A percentile compares a stretch with the other conserved stretches of the same genome.
Conservation (phyloP, 2,888 invertebrate genomes). For the Nipponacmea schrenckii region DNA sequence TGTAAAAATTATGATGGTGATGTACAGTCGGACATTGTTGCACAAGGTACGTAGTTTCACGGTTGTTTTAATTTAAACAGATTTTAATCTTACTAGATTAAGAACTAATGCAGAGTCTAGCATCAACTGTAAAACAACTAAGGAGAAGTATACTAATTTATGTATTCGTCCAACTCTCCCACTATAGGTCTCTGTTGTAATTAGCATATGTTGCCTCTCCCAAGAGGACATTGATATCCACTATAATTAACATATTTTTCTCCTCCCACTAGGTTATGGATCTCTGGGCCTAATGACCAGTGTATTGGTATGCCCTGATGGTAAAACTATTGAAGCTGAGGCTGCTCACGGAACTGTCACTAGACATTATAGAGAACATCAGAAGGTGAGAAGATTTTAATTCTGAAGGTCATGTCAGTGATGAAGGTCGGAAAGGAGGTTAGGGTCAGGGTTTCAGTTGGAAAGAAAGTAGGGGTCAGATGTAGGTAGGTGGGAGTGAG, state of each 20-base stretch:
- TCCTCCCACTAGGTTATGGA: constrained; percentile 72
- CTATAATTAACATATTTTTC: no score
- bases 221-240: no score
- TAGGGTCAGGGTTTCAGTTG: no score
- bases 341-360: constrained; percentile 74
- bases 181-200: no score
- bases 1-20: constrained; percentile 95
- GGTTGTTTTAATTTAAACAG: no score
- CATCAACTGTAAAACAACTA: background rate
- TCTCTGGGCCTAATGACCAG: constrained; percentile 82
- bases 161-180: background rate
- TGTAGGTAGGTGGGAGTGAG: no score
- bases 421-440: background rate
- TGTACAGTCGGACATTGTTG: constrained; percentile 89
- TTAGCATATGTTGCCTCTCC: no score
- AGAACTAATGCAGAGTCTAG: background rate
- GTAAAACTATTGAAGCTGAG: constrained; percentile 73
- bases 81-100: no score
- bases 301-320: constrained; percentile 73
- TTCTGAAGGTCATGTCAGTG: background rate
- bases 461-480: no score
- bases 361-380: constrained; percentile 79
- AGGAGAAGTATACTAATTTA: background rate
- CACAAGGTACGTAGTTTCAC: constrained; percentile 72
- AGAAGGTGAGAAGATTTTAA: constrained; percentile 71